Evolutionary conservation across 2,888 invertebrate genomes (phyloP), one percentile per base, ranked within the genome.

Genomic region (Yponomeuta evonymella): DNA sequence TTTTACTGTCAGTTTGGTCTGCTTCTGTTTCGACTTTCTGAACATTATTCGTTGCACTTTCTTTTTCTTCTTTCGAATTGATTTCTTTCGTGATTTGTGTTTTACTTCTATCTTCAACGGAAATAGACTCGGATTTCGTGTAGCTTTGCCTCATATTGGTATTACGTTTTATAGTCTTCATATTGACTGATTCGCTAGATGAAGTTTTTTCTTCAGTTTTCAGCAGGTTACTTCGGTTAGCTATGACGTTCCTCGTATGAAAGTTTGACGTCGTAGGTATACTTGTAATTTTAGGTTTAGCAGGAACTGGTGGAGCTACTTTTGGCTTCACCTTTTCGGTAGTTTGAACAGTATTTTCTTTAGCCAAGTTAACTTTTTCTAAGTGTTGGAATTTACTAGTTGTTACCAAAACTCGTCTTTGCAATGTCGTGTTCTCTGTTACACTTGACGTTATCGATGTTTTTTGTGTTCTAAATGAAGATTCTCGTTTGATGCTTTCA

Each of bases 261-360:
- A 79, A 74, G 69, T 75, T 75, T 4, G 80, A 72, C 33, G 81
- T 72, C 15, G 78, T 75, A 9, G 86, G 79, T 71, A 86, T 82
- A 74, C 81, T 85, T 58, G 85, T 77, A 11, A 89, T 79, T 84
- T 88, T 91, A 58, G 95, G 95, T 85, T 95, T 95, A 0, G 87
- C 89, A 63, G 95, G 95, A 73, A 95, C 94, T 0, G 95, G 95
- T 2, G 95, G 95, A 12, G 95, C 95, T 72, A 86, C 72, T 81
- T 91, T 92, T 6, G 93, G 83, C 81, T 93, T 94, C 1, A 85
- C 81, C 63, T 87, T 79, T 76, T 83, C 86, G 66, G 81, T 72
- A 66, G 67, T 68, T 71, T 73, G 70, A 73, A 23, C 67, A 69
- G 73, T 72, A 65, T 76, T 76, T 70, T 78, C 78, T 69, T 71